Conservation (phyloP, 2,113 vertebrate genomes). For the Butastur rufipennis region DNA sequence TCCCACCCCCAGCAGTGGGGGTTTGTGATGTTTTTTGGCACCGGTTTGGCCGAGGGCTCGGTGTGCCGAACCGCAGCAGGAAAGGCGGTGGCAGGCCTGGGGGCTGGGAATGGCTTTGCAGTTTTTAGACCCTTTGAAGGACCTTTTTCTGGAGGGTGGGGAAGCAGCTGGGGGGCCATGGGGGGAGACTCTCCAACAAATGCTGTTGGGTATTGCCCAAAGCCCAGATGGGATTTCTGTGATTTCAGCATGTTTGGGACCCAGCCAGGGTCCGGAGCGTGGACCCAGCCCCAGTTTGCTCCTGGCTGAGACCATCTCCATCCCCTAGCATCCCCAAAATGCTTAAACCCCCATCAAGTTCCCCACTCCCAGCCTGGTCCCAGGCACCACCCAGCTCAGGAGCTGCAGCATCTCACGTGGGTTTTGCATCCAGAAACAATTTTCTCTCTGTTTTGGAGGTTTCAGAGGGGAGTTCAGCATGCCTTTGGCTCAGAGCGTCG, state of each 20-base stretch:
- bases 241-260: neutral
- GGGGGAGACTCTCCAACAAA: neutral
- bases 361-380: neutral
- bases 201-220: neutral
- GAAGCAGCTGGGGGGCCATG: too few species aligned
- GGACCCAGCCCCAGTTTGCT: neutral
- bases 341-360: too few species aligned
- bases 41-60: neutral
- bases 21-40: too few species aligned
- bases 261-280: neutral
- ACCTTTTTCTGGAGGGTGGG: too few species aligned
- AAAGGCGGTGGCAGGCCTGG: neutral
- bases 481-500: neutral
- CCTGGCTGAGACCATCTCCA: neutral
- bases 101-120: neutral
- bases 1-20: too few species aligned
- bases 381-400: neutral
- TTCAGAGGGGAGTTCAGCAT: neutral
- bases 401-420: neutral
- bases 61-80: neutral
- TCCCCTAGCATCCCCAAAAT: too few species aligned
- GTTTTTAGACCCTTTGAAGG: neutral
- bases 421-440: neutral
- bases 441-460: neutral
- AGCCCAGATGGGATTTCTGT: neutral